Evolutionary conservation across 2,797 vertebrate genomes (phyloP), one percentile per base, ranked within the genome.

Genomic region (Setipinna tenuifilis): DNA sequence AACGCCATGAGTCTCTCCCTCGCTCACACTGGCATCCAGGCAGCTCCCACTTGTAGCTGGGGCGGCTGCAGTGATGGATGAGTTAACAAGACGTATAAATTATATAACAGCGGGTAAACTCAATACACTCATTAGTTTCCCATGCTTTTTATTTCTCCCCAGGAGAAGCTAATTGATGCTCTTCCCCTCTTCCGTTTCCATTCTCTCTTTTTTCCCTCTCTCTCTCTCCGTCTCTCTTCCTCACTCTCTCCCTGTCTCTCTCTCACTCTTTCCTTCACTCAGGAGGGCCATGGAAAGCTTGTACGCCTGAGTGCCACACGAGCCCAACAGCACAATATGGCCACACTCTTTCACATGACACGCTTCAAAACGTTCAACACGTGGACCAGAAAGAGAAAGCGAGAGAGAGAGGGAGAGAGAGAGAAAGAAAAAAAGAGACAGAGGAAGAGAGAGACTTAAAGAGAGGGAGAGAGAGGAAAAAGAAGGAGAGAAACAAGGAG

Each of bases 111-210:
- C 93, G 92, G 93, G 94, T 94, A 92, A 90, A 94, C 88, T 48
- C 93, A 92, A 93, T 91, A 90, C 90, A 91, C 88, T 94, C 92
- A 92, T 95, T 94, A 92, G 91, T 93, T 91, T 92, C 87, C 90
- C 90, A 87, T 88, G 91, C 86, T 93, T 93, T 94, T 94, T 93
- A 93, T 95, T 89, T 91, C 88, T 90, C 90, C 88, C 92, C 91
- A 91, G 90, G 94, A 94, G 94, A 91, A 90, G 91, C 89, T 91
- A 94, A 96, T 94, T 92, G 92, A 92, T 93, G 88, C 86, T 88
- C 88, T 93, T 94, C 90, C 90, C 88, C 92, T 93, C 90, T 86
- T 91, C 88, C 91, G 90, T 92, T 92, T 91, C 92, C 92, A 94
- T 94, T 92, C 91, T 78, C 93, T 94, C 93, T 90, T 86, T 82